Evolutionary conservation across 2,888 invertebrate species (phyloP), one percentile per base, ranked within the genome.

Genomic region (Trichogramma evanescens): DNA sequence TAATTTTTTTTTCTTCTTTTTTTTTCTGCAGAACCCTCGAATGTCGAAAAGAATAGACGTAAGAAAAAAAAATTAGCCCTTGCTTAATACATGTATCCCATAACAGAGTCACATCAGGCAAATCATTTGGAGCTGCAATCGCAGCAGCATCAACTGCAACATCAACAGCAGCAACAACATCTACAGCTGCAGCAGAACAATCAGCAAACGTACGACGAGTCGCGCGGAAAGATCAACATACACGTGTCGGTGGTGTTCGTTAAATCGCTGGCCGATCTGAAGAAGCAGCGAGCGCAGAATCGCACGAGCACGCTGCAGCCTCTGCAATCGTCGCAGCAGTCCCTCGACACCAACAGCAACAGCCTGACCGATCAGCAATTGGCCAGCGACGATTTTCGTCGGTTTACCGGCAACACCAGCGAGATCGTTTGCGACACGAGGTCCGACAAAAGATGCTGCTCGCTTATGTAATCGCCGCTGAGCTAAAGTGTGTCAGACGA

Each of bases 201-300:
- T 39, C 8, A 56, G 7, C 46, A 40, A 3, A 39, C 61, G 38
- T 51, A 49, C 8, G 58, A 56, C 42, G 83, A 83, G 74, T 84
- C 89, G 81, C 91, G 91, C 82, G 91, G 90, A 78, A 92, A 91
- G 83, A 91, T 89, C 81, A 90, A 89, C 83, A 90, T 89, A 78
- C 89, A 89, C 83, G 90, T 91, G 78, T 89, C 90, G 77, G 86
- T 86, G 63, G 85, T 86, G 62, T 90, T 91, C 80, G 87, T 90
- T 81, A 93, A 89, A 69, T 95, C 95, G 55, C 83, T 96, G 70
- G 89, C 95, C 57, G 95, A 95, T 79, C 82, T 95, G 77, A 96
- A 96, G 81, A 94, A 94, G 78, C 93, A 95, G 75, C 84, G 95
- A 66, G 86, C 92, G 65, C 90, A 91, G 72, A 91, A 89, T 70